Conservation (phyloP, 1,140 invertebrate genomes). For the Acyrthosiphon pisum region DNA sequence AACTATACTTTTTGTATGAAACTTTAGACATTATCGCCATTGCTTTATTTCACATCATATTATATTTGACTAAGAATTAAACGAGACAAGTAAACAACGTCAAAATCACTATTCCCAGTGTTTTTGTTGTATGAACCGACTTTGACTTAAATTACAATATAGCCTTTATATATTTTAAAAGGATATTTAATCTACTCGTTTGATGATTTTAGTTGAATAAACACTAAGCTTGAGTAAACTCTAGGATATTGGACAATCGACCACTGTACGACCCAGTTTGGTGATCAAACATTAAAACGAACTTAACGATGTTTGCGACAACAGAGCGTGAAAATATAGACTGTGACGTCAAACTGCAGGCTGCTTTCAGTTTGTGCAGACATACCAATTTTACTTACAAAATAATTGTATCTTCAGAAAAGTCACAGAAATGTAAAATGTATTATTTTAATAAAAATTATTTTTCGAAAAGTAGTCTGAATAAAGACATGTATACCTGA, state of each 20-base stretch:
- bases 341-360: neutral
- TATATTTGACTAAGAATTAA: neutral
- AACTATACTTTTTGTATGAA: neutral
- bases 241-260: neutral
- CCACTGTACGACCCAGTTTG: neutral
- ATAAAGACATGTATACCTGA: neutral
- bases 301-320: neutral
- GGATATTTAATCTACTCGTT: neutral
- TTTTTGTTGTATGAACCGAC: neutral
- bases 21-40: neutral
- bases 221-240: neutral
- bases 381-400: neutral
- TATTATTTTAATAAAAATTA: neutral
- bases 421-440: neutral
- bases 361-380: neutral
- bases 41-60: neutral
- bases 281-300: neutral
- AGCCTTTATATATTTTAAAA: neutral
- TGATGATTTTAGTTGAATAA: slow-evolving; percentile 9
- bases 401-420: neutral
- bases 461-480: neutral
- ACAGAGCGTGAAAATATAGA: neutral
- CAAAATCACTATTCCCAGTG: neutral
- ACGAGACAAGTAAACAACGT: neutral
- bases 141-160: neutral